Evolutionary conservation across 2,888 invertebrate genomes (phyloP).

Genomic region (Tenodera sinensis): DNA sequence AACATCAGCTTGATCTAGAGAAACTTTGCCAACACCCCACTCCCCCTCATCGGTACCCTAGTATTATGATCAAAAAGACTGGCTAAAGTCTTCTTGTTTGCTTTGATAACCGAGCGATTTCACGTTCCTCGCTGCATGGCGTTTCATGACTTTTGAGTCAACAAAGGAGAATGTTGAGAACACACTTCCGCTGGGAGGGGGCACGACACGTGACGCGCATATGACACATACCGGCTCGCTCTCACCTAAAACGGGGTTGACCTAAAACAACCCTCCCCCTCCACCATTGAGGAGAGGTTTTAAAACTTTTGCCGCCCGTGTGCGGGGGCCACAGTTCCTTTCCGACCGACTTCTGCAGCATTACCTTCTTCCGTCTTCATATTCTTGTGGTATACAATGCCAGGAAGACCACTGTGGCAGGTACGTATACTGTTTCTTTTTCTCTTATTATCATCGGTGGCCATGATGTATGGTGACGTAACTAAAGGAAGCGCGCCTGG

Average conservation of each 20-base stretch:
- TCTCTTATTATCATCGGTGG: neutral
- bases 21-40: no score
- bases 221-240: neutral
- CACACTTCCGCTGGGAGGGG: neutral
- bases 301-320: neutral
- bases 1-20: no score
- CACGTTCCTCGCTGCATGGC: no score
- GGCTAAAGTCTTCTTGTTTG: no score
- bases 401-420: neutral
- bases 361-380: neutral
- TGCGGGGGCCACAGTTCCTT: neutral
- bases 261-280: neutral
- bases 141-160: no score
- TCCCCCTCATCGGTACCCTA: no score
- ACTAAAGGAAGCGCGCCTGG: neutral
- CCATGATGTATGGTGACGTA: neutral
- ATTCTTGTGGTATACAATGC: neutral
- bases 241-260: constrained; percentile 18
- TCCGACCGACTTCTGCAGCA: neutral
- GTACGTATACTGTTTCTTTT: neutral
- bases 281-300: neutral
- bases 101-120: no score
- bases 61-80: no score
- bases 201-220: neutral
- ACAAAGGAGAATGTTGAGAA: neutral